These are phyloP conservation scores for Pseudomyrmex gracilis DNA, from an alignment of 1,140 invertebrate genomes.

Conservation along the genomic window DNA sequence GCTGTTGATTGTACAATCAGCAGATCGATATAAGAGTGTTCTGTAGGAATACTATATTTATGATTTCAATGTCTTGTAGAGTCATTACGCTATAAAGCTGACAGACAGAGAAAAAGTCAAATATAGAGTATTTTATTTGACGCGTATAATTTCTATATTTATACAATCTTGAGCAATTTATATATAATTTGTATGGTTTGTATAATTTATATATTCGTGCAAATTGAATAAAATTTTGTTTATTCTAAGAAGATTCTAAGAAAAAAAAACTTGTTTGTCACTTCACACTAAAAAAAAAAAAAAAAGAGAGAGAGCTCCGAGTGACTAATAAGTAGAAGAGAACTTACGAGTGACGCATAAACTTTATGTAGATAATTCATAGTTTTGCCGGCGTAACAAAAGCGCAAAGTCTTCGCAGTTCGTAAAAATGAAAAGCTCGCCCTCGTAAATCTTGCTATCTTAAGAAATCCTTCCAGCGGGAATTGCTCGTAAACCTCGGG, in stretches of 20 bases:
- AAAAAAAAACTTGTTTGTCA: not conserved
- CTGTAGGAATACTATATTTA: constrained; percentile 62
- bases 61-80: constrained; percentile 19
- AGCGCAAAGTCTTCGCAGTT: not conserved
- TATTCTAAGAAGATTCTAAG: too few relatives aligned
- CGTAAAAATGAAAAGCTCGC: constrained; percentile 13
- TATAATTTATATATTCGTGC: too few relatives aligned
- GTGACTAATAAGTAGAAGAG: not conserved
- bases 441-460: constrained; percentile 38
- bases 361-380: constrained; percentile 3
- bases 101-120: not conserved
- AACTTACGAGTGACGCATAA: not conserved
- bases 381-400: not conserved
- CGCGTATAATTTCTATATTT: too few relatives aligned
- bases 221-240: too few relatives aligned
- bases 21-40: constrained; percentile 52
- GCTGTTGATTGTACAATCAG: constrained; percentile 20
- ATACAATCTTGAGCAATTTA: too few relatives aligned
- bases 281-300: too few relatives aligned
- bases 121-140: not conserved
- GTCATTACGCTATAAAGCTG: constrained; percentile 4
- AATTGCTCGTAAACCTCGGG: constrained; percentile 32
- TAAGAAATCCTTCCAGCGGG: constrained; percentile 6
- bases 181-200: too few relatives aligned
- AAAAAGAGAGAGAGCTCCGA: not conserved